Conservation (phyloP, 2,888 invertebrate genomes). For the Megaustenia siamemsis region DNA sequence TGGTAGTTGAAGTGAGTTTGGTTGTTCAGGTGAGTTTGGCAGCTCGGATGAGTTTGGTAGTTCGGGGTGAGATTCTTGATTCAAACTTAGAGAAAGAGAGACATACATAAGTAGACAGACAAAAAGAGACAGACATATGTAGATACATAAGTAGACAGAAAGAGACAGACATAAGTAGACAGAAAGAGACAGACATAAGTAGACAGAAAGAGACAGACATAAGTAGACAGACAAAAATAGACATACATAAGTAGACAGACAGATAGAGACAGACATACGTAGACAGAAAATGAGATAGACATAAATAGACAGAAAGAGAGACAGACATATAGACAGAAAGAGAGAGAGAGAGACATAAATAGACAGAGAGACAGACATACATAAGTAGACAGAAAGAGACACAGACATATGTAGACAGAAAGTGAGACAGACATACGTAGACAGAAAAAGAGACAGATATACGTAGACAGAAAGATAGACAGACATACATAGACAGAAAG, state of each 20-base stretch:
- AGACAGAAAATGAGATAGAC: background rate
- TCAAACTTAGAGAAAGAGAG: too few relatives aligned
- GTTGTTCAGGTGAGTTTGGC: too few relatives aligned
- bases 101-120: background rate
- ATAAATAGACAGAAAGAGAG: too few relatives aligned
- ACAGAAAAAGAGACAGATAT: background rate
- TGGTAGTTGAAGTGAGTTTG: too few relatives aligned
- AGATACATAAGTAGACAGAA: background rate
- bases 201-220: background rate
- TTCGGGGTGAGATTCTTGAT: too few relatives aligned
- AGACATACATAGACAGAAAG: background rate
- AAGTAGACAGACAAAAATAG: background rate
- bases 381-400: background rate
- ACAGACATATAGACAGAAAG: too few relatives aligned
- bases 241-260: background rate
- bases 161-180: background rate
- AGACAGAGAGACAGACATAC: background rate
- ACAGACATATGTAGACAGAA: background rate
- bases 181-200: background rate
- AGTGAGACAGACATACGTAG: background rate
- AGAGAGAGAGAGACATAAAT: too few relatives aligned
- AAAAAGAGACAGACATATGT: too few relatives aligned
- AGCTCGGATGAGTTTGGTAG: too few relatives aligned
- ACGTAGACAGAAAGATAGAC: conserved; percentile 1
- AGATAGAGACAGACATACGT: background rate